A percentile compares a stretch with the other conserved stretches of the same genome.
phyloP scores from a whole-genome alignment of 2,888 invertebrate species.

The Antheraea assamensis region DNA sequence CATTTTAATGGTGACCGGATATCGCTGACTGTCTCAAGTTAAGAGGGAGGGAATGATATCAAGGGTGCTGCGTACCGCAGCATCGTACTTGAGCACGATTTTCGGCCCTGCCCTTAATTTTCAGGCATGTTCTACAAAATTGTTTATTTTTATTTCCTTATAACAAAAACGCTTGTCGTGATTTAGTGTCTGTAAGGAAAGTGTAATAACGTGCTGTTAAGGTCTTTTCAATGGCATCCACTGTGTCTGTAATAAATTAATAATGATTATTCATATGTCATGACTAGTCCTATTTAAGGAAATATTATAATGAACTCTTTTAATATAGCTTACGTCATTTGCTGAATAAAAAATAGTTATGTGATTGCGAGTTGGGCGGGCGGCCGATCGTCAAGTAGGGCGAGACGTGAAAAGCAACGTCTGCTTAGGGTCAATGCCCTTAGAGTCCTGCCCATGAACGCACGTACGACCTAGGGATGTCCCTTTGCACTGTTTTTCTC shows the following conservation, averaged over 20 bases:
- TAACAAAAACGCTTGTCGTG: too few species aligned
- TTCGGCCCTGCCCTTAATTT: constrained; percentile 31
- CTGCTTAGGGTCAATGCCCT: constrained; percentile 75
- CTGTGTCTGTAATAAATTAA: not conserved
- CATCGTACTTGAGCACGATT: constrained; percentile 50
- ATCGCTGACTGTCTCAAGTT: constrained; percentile 4
- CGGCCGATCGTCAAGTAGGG: constrained; percentile 69
- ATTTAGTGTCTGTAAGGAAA: too few species aligned
- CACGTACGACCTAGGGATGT: constrained; percentile 59
- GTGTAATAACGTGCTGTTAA: too few species aligned
- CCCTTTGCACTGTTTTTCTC: constrained; percentile 55
- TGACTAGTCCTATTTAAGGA: constrained; percentile 23
- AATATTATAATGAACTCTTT: constrained; percentile 16
- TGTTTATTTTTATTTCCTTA: not conserved
- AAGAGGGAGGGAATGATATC: not conserved
- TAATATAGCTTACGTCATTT: constrained; percentile 2
- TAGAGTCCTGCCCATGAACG: constrained; percentile 77
- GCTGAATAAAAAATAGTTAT: constrained; percentile 20
- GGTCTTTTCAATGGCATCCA: too few species aligned
- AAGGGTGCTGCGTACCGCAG: constrained; percentile 14
- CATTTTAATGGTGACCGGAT: not conserved
- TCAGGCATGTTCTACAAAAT: not conserved
- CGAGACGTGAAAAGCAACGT: constrained; percentile 76
- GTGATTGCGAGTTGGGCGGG: constrained; percentile 61
- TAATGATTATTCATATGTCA: not conserved